Evolutionary conservation across 1,140 invertebrate genomes (phyloP).

Genomic region (Probaryconus sp.): DNA sequence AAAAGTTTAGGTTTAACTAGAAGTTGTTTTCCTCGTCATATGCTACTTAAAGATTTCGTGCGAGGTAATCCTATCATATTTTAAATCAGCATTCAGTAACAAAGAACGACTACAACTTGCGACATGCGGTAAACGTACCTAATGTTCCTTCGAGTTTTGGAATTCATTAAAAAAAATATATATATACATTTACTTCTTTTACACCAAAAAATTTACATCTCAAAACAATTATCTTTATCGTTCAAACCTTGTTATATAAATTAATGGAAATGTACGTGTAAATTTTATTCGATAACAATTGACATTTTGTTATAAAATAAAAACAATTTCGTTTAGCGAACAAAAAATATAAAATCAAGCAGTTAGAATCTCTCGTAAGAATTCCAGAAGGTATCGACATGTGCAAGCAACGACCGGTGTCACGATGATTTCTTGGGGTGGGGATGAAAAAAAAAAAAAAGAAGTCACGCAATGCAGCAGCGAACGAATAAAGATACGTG

Average conservation of each 20-base stretch:
- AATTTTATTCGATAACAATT: too few species aligned
- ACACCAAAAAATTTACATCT: not conserved
- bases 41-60: constrained; percentile 44
- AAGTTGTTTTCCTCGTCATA: constrained; percentile 32
- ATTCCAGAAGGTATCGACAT: constrained; percentile 44
- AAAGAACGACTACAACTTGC: constrained; percentile 55
- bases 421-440: constrained; percentile 44
- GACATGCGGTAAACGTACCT: constrained; percentile 70
- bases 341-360: constrained; percentile 16
- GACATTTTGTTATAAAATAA: too few species aligned
- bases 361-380: constrained; percentile 29
- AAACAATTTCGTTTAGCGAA: constrained; percentile 12
- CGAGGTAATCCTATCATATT: constrained; percentile 43
- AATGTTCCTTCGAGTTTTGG: constrained; percentile 43
- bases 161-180: constrained; percentile 37
- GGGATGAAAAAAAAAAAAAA: constrained; percentile 12
- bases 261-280: too few species aligned
- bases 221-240: too few species aligned
- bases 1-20: constrained; percentile 20
- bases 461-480: constrained; percentile 43
- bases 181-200: not conserved
- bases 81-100: constrained; percentile 53
- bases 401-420: constrained; percentile 48
- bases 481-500: constrained; percentile 63
- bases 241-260: too few species aligned